Conservation (phyloP, 2,113 vertebrate genomes). For the Xenus cinereus region DNA sequence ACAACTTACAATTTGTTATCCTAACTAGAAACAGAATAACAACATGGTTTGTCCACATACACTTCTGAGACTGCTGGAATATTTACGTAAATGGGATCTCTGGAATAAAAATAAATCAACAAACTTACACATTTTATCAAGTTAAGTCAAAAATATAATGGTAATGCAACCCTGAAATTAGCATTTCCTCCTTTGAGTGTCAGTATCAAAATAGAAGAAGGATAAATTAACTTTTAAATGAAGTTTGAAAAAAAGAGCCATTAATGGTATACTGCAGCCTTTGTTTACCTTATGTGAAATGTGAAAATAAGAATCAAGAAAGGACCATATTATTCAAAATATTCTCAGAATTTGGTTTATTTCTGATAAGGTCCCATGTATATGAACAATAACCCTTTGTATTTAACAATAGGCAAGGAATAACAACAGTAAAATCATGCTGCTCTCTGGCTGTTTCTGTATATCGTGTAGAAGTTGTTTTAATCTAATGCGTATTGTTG, state of each 20-base stretch:
- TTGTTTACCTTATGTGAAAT: background rate
- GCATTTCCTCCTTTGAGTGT: background rate
- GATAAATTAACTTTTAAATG: background rate
- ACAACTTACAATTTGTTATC: background rate
- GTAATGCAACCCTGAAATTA: background rate
- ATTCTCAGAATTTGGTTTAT: background rate
- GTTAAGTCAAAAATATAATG: background rate
- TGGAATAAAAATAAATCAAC: background rate
- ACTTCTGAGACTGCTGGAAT: background rate
- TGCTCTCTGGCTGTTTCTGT: conserved; percentile 56
- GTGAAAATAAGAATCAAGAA: background rate
- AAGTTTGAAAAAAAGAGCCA: background rate
- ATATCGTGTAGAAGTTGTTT: conserved; percentile 69
- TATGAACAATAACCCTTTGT: conserved; percentile 21
- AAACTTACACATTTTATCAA: background rate
- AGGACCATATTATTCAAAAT: background rate
- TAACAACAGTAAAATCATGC: conserved; percentile 58
- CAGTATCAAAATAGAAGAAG: background rate
- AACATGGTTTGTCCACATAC: background rate
- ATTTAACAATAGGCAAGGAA: conserved; percentile 59
- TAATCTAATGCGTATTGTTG: conserved; percentile 80
- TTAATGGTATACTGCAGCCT: background rate
- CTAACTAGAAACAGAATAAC: background rate
- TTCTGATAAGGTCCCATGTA: background rate
- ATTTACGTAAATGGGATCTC: background rate